A percentile compares a stretch with the other conserved stretches of the same genome.
These are phyloP conservation scores for Serilophus lunatus DNA, from an alignment of 2,113 vertebrate genomes.

Conservation along the genomic window DNA sequence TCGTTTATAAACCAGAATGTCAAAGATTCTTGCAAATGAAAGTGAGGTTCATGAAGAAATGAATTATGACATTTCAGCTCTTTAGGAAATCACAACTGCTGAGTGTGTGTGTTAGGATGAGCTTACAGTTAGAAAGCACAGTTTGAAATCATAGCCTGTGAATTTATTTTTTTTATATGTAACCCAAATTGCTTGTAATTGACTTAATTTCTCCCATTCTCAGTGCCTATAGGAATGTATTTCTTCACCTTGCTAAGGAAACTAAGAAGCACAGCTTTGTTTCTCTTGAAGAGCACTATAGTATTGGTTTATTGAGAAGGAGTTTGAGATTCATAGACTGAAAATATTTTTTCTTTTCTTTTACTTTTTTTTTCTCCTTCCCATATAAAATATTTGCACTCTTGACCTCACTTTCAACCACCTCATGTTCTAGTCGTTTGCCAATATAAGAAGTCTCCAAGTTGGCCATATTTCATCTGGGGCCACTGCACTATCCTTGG, in stretches of 20 bases:
- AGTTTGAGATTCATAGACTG: neutral
- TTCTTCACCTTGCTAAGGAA: neutral
- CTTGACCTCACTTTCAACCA: neutral
- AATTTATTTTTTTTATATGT: neutral
- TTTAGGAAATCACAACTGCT: neutral
- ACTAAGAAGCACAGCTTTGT: neutral
- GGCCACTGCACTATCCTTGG: neutral
- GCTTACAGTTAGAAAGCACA: neutral
- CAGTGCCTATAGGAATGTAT: neutral
- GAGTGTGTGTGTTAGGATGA: neutral
- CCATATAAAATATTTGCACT: neutral
- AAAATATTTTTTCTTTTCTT: neutral
- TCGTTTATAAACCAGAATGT: neutral
- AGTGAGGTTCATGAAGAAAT: neutral
- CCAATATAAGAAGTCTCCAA: neutral
- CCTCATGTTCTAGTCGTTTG: neutral
- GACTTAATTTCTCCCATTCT: neutral
- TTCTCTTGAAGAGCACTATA: neutral
- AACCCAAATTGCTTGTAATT: neutral
- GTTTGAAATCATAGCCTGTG: neutral
- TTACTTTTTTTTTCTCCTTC: neutral
- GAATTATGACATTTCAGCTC: neutral
- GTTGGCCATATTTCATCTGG: neutral
- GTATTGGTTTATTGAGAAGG: neutral
- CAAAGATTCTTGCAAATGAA: neutral